Conservation (phyloP, 2,113 vertebrate species). For the Scomber japonicus region DNA sequence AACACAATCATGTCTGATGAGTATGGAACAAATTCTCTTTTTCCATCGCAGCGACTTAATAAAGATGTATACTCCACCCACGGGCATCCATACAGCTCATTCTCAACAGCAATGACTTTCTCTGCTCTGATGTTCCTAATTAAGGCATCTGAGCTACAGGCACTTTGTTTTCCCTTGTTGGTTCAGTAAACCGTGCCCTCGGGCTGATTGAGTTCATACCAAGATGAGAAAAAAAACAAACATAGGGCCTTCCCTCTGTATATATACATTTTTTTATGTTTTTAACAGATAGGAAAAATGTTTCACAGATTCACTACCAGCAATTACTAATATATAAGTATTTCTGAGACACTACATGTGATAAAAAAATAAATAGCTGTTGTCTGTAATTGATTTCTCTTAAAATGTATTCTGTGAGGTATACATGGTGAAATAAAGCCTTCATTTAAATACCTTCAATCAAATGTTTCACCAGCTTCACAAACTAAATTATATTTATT, state of each 20-base stretch:
- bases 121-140: conserved; percentile 66
- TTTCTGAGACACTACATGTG: background rate
- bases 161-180: conserved; percentile 61
- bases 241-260: background rate
- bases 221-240: conserved; percentile 26
- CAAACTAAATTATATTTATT: background rate
- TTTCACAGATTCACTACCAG: background rate
- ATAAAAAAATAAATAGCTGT: background rate
- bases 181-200: conserved; percentile 64
- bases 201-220: conserved; percentile 44
- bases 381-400: background rate
- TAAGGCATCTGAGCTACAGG: conserved; percentile 50
- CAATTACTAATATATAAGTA: background rate
- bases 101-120: conserved; percentile 41
- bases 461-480: background rate
- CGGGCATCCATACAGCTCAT: conserved; percentile 39
- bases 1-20: conserved; percentile 12
- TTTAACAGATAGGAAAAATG: background rate
- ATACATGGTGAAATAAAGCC: background rate
- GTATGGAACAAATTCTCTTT: background rate
- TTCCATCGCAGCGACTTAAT: conserved; percentile 43
- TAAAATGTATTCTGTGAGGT: background rate
- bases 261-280: background rate
- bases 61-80: conserved; percentile 29
- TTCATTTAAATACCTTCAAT: conserved; percentile 3